phyloP scores from a whole-genome alignment of 1,140 invertebrate genomes.

The Apis cerana region DNA sequence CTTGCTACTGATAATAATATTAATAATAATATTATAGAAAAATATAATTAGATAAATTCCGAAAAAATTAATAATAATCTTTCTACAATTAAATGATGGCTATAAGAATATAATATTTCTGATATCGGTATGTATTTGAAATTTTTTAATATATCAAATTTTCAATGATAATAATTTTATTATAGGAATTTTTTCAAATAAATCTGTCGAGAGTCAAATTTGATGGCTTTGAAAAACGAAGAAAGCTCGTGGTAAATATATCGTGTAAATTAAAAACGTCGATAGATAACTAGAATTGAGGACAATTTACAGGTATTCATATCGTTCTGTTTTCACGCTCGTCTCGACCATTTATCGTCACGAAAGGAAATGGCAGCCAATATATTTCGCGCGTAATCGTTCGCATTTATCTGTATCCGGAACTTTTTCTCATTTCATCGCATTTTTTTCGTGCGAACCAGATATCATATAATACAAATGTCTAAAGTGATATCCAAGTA shows the following conservation, averaged over 20 bases:
- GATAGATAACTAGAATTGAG: background rate
- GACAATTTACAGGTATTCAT: conserved; percentile 16
- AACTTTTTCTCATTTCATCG: background rate
- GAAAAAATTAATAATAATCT: too few species aligned
- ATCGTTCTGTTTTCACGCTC: conserved; percentile 1
- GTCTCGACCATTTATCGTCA: background rate
- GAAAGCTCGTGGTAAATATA: too few species aligned
- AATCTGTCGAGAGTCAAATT: background rate
- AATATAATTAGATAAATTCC: too few species aligned
- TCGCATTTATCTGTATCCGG: background rate
- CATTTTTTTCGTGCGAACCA: background rate
- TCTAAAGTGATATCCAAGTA: background rate
- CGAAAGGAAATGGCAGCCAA: conserved; percentile 15
- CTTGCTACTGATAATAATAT: too few species aligned
- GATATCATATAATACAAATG: conserved; percentile 3
- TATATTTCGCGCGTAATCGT: background rate
- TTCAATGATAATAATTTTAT: background rate
- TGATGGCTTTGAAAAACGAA: background rate
- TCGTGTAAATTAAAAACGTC: conserved; percentile 7
- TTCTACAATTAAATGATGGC: too few species aligned
- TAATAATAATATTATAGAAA: too few species aligned
- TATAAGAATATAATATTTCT: too few species aligned
- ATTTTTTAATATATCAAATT: too few species aligned
- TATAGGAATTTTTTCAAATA: background rate
- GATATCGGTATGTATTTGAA: too few species aligned